These are phyloP conservation scores for Apamea anceps DNA, from an alignment of 2,888 invertebrate species.

Conservation along the genomic window DNA sequence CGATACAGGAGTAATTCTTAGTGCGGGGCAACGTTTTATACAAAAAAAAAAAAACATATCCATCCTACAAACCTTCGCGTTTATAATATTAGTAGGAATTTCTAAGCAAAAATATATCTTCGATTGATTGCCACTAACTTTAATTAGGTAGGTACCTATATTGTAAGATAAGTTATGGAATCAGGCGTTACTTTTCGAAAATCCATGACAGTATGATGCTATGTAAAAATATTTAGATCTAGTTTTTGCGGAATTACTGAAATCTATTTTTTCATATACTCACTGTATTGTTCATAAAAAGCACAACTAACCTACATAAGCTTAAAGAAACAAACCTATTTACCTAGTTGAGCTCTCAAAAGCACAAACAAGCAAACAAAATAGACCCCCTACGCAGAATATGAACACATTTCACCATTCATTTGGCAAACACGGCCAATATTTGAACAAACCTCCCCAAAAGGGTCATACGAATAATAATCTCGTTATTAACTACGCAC, in stretches of 20 bases:
- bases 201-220: background rate
- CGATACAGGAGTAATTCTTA: too few species aligned
- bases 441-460: slow-evolving; percentile 82
- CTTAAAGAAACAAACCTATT: background rate
- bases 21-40: too few species aligned
- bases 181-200: background rate
- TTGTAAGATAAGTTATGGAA: background rate
- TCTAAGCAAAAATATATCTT: background rate
- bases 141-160: background rate
- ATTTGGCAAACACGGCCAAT: slow-evolving; percentile 81
- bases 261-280: too few species aligned
- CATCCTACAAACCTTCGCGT: too few species aligned
- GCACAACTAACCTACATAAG: background rate
- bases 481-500: slow-evolving; percentile 82
- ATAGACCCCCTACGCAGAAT: slow-evolving; percentile 18
- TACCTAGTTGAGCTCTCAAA: slow-evolving; percentile 11
- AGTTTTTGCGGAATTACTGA: background rate
- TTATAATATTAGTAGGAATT: too few species aligned
- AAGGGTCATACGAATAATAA: slow-evolving; percentile 78
- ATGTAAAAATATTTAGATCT: background rate
- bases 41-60: too few species aligned
- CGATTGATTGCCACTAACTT: background rate
- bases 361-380: slow-evolving; percentile 35
- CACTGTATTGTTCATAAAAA: background rate
- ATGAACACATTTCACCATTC: slow-evolving; percentile 73